A percentile compares a stretch with the other conserved stretches of the same genome.
phyloP scores from a whole-genome alignment of 2,113 vertebrate species.

The Prionailurus bengalensis region DNA sequence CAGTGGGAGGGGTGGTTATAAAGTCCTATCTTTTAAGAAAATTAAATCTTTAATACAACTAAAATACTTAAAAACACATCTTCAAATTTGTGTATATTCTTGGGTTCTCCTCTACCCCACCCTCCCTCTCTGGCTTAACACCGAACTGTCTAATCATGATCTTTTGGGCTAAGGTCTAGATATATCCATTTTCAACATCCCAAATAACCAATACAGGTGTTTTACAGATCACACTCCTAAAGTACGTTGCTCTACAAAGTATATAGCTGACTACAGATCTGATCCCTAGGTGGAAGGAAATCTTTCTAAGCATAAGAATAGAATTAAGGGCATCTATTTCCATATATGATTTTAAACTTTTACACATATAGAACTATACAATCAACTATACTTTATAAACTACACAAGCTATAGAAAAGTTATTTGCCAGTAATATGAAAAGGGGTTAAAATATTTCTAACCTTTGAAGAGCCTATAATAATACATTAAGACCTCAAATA shows the following conservation, averaged over 20 bases:
- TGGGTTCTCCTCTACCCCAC: background rate
- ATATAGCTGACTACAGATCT: background rate
- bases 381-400: background rate
- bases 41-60: conserved; percentile 40
- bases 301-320: background rate
- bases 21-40: conserved; percentile 43
- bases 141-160: background rate
- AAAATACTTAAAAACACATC: background rate
- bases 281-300: background rate
- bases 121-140: background rate
- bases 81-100: background rate
- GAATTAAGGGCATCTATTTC: conserved; percentile 30
- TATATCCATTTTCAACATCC: background rate
- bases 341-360: background rate
- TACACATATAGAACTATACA: background rate
- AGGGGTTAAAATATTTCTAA: conserved; percentile 8
- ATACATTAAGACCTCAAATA: conserved; percentile 1
- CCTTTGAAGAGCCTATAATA: background rate
- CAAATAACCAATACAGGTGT: background rate
- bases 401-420: background rate
- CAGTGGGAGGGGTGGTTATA: background rate
- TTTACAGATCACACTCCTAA: background rate
- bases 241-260: background rate
- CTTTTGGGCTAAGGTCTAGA: background rate
- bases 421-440: background rate